A percentile compares a stretch with the other conserved stretches of the same genome.
Conservation (phyloP, 2,888 invertebrate species). For the Callyntrura sp. region DNA sequence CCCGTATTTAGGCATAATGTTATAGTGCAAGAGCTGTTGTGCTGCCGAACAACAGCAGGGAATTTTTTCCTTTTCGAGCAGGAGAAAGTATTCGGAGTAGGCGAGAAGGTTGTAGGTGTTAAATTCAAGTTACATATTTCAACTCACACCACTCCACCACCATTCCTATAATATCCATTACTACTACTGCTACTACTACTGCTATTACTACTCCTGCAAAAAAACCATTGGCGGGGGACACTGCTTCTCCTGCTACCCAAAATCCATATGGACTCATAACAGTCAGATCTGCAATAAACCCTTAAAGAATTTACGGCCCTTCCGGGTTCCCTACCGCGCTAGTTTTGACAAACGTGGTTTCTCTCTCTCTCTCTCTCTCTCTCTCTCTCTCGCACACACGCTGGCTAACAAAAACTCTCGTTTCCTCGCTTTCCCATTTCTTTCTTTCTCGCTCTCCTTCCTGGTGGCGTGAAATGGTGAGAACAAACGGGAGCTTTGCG, state of each 20-base stretch:
- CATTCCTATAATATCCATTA: no score
- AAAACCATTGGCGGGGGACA: slow-evolving; percentile 71
- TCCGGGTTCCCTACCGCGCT: slow-evolving; percentile 72
- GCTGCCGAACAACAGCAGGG: no score
- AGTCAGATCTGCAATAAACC: slow-evolving; percentile 79
- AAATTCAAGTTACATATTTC: no score
- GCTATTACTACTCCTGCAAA: slow-evolving; percentile 63
- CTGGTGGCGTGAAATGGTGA: slow-evolving; percentile 19
- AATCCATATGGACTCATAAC: slow-evolving; percentile 77
- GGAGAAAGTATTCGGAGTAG: no score
- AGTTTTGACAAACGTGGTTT: slow-evolving; percentile 72
- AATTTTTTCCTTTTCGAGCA: not conserved
- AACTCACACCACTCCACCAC: no score
- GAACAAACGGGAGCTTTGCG: slow-evolving; percentile 1
- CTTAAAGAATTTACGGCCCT: slow-evolving; percentile 79
- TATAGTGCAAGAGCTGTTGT: no score
- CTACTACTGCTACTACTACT: slow-evolving; percentile 8
- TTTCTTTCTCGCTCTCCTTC: not conserved
- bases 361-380: not conserved
- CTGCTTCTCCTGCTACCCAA: slow-evolving; percentile 76
- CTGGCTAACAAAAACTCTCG: slow-evolving; percentile 60
- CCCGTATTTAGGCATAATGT: not conserved
- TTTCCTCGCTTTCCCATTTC: not conserved
- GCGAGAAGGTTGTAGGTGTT: no score
- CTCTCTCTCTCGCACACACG: slow-evolving; percentile 15